phyloP scores from a whole-genome alignment of 2,797 vertebrate genomes.

The Sebastolobus altivelis region DNA sequence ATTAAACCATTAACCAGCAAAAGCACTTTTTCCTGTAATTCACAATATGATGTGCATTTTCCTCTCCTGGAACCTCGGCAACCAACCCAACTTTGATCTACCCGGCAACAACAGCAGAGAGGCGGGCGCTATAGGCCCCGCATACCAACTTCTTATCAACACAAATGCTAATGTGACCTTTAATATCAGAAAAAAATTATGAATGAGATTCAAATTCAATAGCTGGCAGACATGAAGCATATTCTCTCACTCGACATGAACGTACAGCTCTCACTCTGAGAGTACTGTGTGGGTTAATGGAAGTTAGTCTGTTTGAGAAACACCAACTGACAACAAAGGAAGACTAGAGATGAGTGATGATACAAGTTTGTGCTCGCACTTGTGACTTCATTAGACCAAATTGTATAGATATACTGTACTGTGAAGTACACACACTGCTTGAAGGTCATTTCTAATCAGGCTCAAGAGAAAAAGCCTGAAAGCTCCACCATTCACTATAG shows the following conservation, averaged over 20 bases:
- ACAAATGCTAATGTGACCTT: conserved; percentile 87
- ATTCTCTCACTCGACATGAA: conserved; percentile 62
- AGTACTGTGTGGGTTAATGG: conserved; percentile 63
- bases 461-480: background rate
- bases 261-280: conserved; percentile 49
- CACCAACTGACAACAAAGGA: conserved; percentile 49
- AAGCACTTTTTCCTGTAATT: conserved; percentile 25
- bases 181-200: conserved; percentile 84
- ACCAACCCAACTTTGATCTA: conserved; percentile 27
- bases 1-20: conserved; percentile 23
- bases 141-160: conserved; percentile 83
- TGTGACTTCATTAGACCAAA: conserved; percentile 22
- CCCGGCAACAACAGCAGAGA: conserved; percentile 55
- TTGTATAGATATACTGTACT: background rate
- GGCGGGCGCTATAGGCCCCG: conserved; percentile 54
- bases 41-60: conserved; percentile 22
- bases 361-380: conserved; percentile 25
- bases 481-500: background rate
- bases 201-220: conserved; percentile 82
- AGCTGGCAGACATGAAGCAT: conserved; percentile 73
- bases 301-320: conserved; percentile 60
- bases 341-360: conserved; percentile 42
- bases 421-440: conserved; percentile 18
- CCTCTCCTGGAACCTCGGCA: conserved; percentile 23
- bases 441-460: conserved; percentile 25